These are phyloP conservation scores for Carettochelys insculpta DNA, from an alignment of 2,113 vertebrate genomes.

Conservation along the genomic window DNA sequence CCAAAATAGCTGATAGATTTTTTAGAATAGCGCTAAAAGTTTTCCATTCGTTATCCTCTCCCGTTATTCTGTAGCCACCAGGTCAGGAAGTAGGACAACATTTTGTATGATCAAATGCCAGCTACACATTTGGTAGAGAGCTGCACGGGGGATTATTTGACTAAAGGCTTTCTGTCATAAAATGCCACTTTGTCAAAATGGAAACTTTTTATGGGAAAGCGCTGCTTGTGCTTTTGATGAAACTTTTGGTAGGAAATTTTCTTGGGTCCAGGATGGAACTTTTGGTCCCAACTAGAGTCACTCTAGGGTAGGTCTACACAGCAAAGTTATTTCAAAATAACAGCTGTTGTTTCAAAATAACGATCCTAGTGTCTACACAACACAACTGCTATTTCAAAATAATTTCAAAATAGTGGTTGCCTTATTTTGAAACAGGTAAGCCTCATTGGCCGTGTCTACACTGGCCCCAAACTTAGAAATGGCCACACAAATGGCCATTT, in stretches of 20 bases:
- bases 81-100: background rate
- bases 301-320: no score
- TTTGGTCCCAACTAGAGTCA: background rate
- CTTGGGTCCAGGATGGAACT: background rate
- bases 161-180: background rate
- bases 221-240: background rate
- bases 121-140: background rate
- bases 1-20: constrained; percentile 15
- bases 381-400: no score
- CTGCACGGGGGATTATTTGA: background rate
- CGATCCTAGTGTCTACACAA: no score
- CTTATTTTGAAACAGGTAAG: no score
- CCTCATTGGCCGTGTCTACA: no score
- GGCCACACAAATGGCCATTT: no score
- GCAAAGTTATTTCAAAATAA: no score
- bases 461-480: no score
- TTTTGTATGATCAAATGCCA: background rate
- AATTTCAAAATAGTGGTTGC: no score
- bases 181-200: background rate
- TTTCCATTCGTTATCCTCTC: background rate
- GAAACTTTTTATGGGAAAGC: background rate
- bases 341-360: no score
- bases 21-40: background rate
- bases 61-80: background rate
- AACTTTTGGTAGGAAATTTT: background rate